Conservation (phyloP, 2,888 invertebrate species). For the Carterocephalus palaemon region DNA sequence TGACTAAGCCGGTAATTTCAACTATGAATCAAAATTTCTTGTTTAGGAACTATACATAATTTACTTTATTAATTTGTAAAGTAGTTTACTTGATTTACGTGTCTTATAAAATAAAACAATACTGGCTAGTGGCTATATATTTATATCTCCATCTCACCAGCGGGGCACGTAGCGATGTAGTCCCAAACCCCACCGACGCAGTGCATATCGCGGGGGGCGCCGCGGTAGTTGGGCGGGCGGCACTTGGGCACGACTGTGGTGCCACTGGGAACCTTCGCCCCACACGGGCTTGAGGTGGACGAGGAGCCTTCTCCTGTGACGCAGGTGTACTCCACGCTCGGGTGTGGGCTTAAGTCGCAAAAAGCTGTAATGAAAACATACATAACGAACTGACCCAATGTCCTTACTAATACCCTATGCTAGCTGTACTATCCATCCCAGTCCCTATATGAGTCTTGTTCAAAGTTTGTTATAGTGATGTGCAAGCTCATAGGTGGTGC, state of each 20-base stretch:
- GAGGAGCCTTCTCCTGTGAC: slow-evolving; percentile 29
- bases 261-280: slow-evolving; percentile 41
- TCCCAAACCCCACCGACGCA: slow-evolving; percentile 52
- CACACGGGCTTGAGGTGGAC: slow-evolving; percentile 41
- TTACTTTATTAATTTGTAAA: too few species aligned
- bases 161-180: slow-evolving; percentile 42
- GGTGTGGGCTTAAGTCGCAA: slow-evolving; percentile 43
- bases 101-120: too few species aligned
- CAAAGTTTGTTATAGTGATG: too few species aligned
- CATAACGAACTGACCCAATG: background rate
- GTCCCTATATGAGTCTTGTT: too few species aligned
- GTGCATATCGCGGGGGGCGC: slow-evolving; percentile 39
- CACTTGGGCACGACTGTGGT: slow-evolving; percentile 44
- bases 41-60: too few species aligned
- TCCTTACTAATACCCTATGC: too few species aligned
- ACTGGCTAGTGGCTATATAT: too few species aligned
- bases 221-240: slow-evolving; percentile 48
- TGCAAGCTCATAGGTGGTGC: background rate
- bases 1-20: too few species aligned
- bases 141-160: slow-evolving; percentile 52
- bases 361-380: slow-evolving; percentile 41
- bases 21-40: too few species aligned
- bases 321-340: slow-evolving; percentile 47
- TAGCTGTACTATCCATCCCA: too few species aligned
- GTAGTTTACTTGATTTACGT: too few species aligned